These are phyloP conservation scores for Eurosta solidaginis DNA, from an alignment of 1,140 invertebrate species.

Conservation along the genomic window DNA sequence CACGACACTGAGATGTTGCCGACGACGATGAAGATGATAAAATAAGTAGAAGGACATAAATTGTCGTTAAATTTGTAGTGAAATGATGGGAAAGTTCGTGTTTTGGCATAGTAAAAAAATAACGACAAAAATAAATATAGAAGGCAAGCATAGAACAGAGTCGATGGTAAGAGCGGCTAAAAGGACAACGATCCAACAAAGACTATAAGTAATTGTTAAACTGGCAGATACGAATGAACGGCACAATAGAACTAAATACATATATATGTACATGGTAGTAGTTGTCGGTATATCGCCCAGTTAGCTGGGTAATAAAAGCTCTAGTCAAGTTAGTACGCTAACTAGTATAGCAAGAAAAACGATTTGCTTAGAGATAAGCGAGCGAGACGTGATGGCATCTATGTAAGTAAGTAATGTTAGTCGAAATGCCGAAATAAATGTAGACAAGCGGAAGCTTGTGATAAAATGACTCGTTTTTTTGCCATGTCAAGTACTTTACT, in stretches of 20 bases:
- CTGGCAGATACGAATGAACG: background rate
- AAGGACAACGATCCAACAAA: background rate
- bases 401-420: no score
- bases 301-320: constrained; percentile 2
- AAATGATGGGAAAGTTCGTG: background rate
- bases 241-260: background rate
- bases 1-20: background rate
- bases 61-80: constrained; percentile 14
- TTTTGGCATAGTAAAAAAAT: background rate
- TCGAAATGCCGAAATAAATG: background rate
- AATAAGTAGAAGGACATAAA: constrained; percentile 7
- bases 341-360: background rate
- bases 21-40: background rate
- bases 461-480: background rate
- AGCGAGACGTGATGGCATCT: background rate
- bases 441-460: background rate
- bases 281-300: background rate
- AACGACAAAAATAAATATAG: background rate
- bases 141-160: background rate
- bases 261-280: no score
- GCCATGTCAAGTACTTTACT: no score
- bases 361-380: no score
- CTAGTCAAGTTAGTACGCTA: background rate
- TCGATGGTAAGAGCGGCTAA: background rate
- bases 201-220: constrained; percentile 11